Evolutionary conservation across 53 echinoderm and acorn worm species (phyloP).

Genomic region (Stichopus horrens): DNA sequence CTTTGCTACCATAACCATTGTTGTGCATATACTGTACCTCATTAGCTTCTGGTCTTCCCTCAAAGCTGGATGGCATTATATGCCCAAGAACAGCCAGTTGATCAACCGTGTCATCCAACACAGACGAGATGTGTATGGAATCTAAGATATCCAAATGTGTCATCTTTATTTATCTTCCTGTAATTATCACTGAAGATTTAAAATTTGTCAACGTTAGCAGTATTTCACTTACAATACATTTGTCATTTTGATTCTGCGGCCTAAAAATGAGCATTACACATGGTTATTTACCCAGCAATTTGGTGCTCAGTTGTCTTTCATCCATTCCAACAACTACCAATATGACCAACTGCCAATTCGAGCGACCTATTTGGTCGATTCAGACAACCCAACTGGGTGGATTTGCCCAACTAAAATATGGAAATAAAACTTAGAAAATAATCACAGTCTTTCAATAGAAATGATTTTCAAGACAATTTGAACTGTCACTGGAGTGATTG

Average conservation of each 20-base stretch:
- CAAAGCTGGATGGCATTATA: slow-evolving; percentile 85
- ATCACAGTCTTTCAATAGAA: too few relatives aligned
- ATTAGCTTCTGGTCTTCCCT: slow-evolving; percentile 83
- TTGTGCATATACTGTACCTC: slow-evolving; percentile 54
- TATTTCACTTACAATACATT: background rate
- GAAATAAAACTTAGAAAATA: too few relatives aligned
- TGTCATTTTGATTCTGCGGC: background rate
- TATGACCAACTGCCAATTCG: too few relatives aligned
- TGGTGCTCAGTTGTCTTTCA: too few relatives aligned
- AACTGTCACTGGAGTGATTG: too few relatives aligned
- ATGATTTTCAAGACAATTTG: too few relatives aligned
- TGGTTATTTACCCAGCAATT: background rate
- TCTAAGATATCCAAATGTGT: slow-evolving; percentile 74
- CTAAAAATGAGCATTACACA: background rate
- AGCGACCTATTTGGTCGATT: too few relatives aligned
- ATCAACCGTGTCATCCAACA: slow-evolving; percentile 79
- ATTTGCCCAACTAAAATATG: too few relatives aligned
- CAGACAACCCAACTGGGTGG: too few relatives aligned
- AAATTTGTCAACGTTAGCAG: background rate
- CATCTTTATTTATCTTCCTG: slow-evolving; percentile 51
- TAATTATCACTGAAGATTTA: background rate
- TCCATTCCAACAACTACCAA: too few relatives aligned
- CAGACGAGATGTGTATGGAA: slow-evolving; percentile 71
- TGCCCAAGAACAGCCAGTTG: slow-evolving; percentile 83
- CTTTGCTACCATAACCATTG: too few relatives aligned